Evolutionary conservation across 1,140 invertebrate species (phyloP), one percentile per base, ranked within the genome.

Genomic region (Doryteuthis pealeii): DNA sequence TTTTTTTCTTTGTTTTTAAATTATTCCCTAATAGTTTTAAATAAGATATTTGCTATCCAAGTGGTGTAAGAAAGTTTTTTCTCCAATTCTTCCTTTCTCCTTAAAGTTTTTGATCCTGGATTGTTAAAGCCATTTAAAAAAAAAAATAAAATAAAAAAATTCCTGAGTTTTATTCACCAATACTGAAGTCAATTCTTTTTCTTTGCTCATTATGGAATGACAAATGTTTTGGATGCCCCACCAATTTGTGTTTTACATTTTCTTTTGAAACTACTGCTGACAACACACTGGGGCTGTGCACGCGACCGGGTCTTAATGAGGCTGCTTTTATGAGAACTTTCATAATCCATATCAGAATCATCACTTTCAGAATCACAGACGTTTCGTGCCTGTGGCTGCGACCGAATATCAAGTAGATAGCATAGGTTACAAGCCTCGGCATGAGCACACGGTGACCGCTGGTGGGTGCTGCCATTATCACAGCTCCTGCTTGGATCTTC

Each of bases 221-320:
- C 54, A 62, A 62, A 62, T 5, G 54, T 62, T 62, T 62, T 62
- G 18, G 12, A 62, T n/a, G 54, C 54, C 10, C 54, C 18, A 22
- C 54, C 54, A 22, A 62, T 62, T 1, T 62, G 54, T 6, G 54
- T 62, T 62, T 62, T 62, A 62, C 54, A 62, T 28, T 62, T 62
- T 22, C 54, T 62, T 62, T 62, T 62, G 54, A 62, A 62, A 28
- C 54, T 62, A 22, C 54, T 62, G 18, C 54, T 18, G 6, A 62
- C 54, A 62, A 62, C 12, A 62, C 54, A 62, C 22, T 62, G 54
- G 18, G 54, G 54, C 18, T 28, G 54, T 28, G 26, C 54, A 22
- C 54, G 54, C 18, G 54, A 62, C 26, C 54, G 18, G 18, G 54
- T 62, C 54, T 28, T 22, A 22, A 62, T 62, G 26, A 62, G 35